Evolutionary conservation across 2,797 vertebrate genomes (phyloP), one percentile per base, ranked within the genome.

Genomic region (Peromyscus aztecus): DNA sequence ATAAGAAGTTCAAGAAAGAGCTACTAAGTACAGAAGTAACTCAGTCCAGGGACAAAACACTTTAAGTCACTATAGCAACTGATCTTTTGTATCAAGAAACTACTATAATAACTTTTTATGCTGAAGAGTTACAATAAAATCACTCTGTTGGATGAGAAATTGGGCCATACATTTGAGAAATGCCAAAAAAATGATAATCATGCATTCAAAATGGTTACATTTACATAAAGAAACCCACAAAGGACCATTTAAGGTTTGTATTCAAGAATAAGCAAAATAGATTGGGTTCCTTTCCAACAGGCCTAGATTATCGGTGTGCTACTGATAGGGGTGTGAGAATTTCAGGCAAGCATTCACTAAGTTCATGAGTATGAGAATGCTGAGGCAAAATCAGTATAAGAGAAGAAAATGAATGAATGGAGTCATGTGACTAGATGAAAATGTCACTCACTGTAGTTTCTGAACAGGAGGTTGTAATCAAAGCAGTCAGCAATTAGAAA

Each of bases 381-480:
- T 82, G 90, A 96, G 97, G 61, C 43, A 89, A 77, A 92, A 59
- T 97, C 61, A 65, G 93, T 96, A 63, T 82, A 97, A 94, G 55
- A 90, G 76, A 96, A 94, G 61, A 95, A 86, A 94, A 94, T 96
- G 84, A 97, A 92, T 95, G 89, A 87, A 93, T 85, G 52, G 71
- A 95, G 96, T 96, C 78, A 71, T 65, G 43, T 83, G 19, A 73
- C 31, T 57, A 75, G 37, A 76, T 76, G 88, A 73, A 96, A 94
- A 97, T 96, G 94, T 92, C 88, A 76, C 80, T 97, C 92, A 97
- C 40, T 93, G 12, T 96, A 93, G 81, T 96, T 89, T 96, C 84
- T 93, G 81, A 97, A 88, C 91, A 97, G 91, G 76, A 97, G 94
- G 91, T 63, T 98, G 77, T 92, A 97, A 97, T 97, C 97, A 97